phyloP scores from a whole-genome alignment of 2,113 vertebrate species.

The Calidris pygmaea region DNA sequence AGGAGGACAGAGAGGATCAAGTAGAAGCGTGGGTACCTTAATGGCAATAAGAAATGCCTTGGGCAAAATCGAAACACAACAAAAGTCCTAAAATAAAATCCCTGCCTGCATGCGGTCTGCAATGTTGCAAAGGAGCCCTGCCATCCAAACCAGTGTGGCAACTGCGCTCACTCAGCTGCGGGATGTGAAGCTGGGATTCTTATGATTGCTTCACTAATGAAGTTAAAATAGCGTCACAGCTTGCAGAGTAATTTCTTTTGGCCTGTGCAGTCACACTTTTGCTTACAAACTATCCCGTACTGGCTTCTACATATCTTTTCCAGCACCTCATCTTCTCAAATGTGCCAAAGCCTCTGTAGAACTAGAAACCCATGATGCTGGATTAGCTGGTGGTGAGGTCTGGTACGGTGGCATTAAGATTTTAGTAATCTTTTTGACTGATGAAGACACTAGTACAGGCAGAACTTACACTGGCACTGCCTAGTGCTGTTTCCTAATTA shows the following conservation, averaged over 20 bases:
- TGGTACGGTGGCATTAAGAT: not conserved
- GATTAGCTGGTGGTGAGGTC: not conserved
- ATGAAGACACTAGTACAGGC: not conserved
- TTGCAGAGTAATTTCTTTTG: not conserved
- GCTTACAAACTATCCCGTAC: not conserved
- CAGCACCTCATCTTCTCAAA: not conserved
- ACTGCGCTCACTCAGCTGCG: accelerated
- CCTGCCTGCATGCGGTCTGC: not conserved
- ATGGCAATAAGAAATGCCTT: not conserved
- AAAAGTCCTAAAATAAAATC: not conserved
- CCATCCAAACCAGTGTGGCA: not conserved
- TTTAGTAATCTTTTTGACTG: not conserved
- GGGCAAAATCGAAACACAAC: not conserved
- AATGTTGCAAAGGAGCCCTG: not conserved
- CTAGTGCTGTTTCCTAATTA: conserved; percentile 24
- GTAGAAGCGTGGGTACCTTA: not conserved
- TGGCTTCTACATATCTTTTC: not conserved
- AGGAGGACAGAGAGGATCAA: not conserved
- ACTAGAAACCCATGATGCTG: not conserved
- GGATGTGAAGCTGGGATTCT: not conserved
- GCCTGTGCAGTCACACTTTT: not conserved
- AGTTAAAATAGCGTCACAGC: not conserved
- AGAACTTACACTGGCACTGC: not conserved
- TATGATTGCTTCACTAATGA: not conserved
- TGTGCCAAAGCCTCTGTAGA: not conserved